Conservation (phyloP, 2,888 invertebrate species). For the Drosophila anomalata region DNA sequence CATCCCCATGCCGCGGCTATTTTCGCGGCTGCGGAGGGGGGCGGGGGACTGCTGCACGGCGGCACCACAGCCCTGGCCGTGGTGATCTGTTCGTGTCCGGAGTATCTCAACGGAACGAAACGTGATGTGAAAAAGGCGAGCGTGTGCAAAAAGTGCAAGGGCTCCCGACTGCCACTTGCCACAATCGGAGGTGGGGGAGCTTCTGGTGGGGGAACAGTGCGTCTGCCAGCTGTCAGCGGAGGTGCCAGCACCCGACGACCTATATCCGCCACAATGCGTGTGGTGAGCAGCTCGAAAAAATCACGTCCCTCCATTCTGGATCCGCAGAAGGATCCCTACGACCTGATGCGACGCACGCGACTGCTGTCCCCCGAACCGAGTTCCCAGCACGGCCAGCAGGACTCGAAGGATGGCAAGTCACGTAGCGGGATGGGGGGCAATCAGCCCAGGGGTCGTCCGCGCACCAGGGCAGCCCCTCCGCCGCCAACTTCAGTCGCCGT, state of each 20-base stretch:
- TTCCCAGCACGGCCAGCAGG: conserved; percentile 16
- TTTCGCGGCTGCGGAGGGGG: conserved; percentile 73
- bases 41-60: conserved; percentile 80
- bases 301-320: conserved; percentile 88
- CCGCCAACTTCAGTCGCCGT: conserved; percentile 66
- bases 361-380: conserved; percentile 87
- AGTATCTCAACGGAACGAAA: conserved; percentile 91
- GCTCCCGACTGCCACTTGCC: conserved; percentile 90
- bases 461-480: conserved; percentile 84
- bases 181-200: conserved; percentile 86
- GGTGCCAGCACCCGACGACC: conserved; percentile 61
- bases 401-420: conserved; percentile 65
- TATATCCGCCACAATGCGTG: conserved; percentile 87
- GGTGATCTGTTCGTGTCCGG: conserved; percentile 92
- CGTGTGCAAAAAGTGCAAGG: conserved; percentile 93
- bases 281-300: conserved; percentile 85
- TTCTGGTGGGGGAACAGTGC: conserved; percentile 84
- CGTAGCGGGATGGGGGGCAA: conserved; percentile 59
- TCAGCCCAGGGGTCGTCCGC: conserved; percentile 85
- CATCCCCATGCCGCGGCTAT: conserved; percentile 76
- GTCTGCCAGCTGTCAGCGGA: conserved; percentile 82
- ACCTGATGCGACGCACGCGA: conserved; percentile 91
- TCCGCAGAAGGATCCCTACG: conserved; percentile 90
- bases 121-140: conserved; percentile 89
- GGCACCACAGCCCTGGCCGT: conserved; percentile 86